A percentile compares a stretch with the other conserved stretches of the same genome.
These are phyloP conservation scores for Idaea dimidiata DNA, from an alignment of 2,888 invertebrate genomes.

Conservation along the genomic window DNA sequence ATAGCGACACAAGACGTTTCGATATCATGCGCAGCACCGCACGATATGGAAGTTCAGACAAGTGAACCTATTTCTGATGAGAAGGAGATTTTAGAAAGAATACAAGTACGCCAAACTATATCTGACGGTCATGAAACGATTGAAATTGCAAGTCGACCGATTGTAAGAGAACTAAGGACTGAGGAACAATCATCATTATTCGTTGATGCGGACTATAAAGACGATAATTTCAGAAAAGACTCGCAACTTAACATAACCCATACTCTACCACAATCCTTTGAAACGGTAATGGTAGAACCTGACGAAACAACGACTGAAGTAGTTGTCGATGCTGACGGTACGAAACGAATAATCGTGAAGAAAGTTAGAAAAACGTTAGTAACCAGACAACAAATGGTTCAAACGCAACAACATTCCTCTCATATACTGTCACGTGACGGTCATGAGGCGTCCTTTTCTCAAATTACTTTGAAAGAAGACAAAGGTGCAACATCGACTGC, in stretches of 20 bases:
- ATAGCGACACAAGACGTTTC: constrained; percentile 72
- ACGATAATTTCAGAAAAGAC: constrained; percentile 74
- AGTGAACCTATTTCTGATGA: constrained; percentile 74
- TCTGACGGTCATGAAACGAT: constrained; percentile 85
- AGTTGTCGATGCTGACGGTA: constrained; percentile 90
- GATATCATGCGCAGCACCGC: constrained; percentile 75
- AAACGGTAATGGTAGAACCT: constrained; percentile 90
- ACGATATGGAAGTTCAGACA: constrained; percentile 83
- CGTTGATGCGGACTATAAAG: constrained; percentile 87
- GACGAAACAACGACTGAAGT: constrained; percentile 92
- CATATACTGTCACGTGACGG: constrained; percentile 78
- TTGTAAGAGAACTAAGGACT: constrained; percentile 62
- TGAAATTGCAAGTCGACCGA: constrained; percentile 84
- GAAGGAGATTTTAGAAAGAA: constrained; percentile 80
- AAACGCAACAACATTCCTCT: constrained; percentile 82
- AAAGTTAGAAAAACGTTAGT: constrained; percentile 86
- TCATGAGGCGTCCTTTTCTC: constrained; percentile 83
- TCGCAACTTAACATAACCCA: constrained; percentile 87
- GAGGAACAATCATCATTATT: constrained; percentile 82
- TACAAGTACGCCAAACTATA: constrained; percentile 83
- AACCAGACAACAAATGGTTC: constrained; percentile 83
- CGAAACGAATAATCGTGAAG: constrained; percentile 88
- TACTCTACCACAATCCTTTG: constrained; percentile 87
- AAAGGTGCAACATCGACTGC: constrained; percentile 81
- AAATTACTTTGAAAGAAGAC: constrained; percentile 85